Base-by-base conservation (phyloP, 2,888 invertebrate species). In the Aleiodes leptofemur region DNA sequence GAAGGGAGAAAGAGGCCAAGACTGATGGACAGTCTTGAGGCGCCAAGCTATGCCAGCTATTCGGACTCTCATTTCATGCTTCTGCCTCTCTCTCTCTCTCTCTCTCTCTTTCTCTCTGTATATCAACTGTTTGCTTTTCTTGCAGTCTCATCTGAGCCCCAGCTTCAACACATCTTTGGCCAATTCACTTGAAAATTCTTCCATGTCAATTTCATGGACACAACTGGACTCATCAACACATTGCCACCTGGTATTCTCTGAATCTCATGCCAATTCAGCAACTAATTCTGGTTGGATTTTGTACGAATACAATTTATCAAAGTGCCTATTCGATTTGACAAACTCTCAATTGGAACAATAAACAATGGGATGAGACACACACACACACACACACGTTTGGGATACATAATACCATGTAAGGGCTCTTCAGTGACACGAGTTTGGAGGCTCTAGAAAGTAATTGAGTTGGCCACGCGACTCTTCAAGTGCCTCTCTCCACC, bases 391-490 rank as follows among this genome's bases (percentile, higher is more conserved):
- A 23, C 81, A 78, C 80, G 80, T 77, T 77, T 79, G 79, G 81
- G 76, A 14, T 50, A 68, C 48, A 68, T 51, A 51, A 68, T 68
- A 68, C 34, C 23, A 48, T 29, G 31, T 51, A 51, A 31, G 50
- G 51, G 64, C 11, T 4, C 64, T 64, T 23, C 14, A 77, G 79
- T 81, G 82, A 72, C 82, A 77, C 82, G 79, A 82, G 86, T 84
- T 85, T 83, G 80, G 55, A 85, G 81, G 81, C 84, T 82, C 83
- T 84, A 84, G 85, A 86, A 85, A 88, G 87, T 89, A 89, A 88
- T 89, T 86, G 89, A 89, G 86, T 88, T 83, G 85, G 89, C 86
- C 89, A 89, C 89, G 89, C 88, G 89, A 89, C 89, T 87, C 87
- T 86, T 88, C 83, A 82, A 88, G 87, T 87, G 86, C 83, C 83